Evolutionary conservation across 1,140 invertebrate genomes (phyloP).

Genomic region (Rhizoglyphus robini): DNA sequence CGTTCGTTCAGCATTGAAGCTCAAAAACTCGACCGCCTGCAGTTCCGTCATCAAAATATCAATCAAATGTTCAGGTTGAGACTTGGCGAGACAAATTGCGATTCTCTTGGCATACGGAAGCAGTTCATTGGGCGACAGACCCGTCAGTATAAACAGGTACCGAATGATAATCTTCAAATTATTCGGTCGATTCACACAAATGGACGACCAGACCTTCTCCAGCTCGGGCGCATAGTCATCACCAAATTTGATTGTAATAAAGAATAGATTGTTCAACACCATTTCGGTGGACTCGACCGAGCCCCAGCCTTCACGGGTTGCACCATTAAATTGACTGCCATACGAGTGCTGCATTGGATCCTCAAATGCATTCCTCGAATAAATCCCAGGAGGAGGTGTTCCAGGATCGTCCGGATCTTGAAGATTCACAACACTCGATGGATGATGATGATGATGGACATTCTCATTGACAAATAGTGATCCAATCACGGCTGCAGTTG

Average conservation of each 20-base stretch:
- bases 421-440: background rate
- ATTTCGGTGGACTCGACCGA: conserved; percentile 98
- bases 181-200: conserved; percentile 88
- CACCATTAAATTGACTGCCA: conserved; percentile 37
- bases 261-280: conserved; percentile 97
- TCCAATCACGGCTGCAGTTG: conserved; percentile 54
- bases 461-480: conserved; percentile 23
- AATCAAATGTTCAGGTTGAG: conserved; percentile 72
- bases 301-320: conserved; percentile 70
- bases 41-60: conserved; percentile 95
- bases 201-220: conserved; percentile 84
- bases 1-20: conserved; percentile 83
- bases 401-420: background rate
- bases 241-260: conserved; percentile 92
- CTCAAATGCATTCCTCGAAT: background rate
- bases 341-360: background rate
- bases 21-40: conserved; percentile 76
- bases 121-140: conserved; percentile 82
- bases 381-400: background rate
- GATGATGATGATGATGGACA: background rate
- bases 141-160: conserved; percentile 91
- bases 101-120: conserved; percentile 84
- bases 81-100: conserved; percentile 73
- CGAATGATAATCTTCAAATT: conserved; percentile 93
- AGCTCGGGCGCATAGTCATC: conserved; percentile 88